Conservation (phyloP, 2,113 vertebrate genomes). For the Plecotus auritus region DNA sequence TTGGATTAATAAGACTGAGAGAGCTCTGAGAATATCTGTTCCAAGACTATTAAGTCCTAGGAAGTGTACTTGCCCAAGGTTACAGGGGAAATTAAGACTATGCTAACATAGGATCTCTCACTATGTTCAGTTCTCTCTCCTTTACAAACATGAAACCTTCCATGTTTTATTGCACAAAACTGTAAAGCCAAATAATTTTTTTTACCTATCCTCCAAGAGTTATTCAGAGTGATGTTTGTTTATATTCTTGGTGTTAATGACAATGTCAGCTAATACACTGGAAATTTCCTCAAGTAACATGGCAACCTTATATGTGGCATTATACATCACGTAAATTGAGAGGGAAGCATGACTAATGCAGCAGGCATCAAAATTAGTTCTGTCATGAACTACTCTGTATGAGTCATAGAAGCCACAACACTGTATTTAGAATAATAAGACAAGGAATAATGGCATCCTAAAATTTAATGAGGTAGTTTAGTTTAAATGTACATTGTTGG, state of each 20-base stretch:
- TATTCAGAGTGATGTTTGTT: conserved; percentile 32
- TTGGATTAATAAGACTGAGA: neutral
- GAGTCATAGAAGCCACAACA: conserved; percentile 67
- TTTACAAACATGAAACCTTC: neutral
- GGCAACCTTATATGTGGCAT: conserved; percentile 14
- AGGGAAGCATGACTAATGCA: conserved; percentile 69
- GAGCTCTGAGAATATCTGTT: neutral
- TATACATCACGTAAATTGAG: conserved; percentile 47
- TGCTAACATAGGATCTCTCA: neutral
- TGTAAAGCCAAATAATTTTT: neutral
- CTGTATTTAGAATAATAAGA: conserved; percentile 73
- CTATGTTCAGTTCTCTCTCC: neutral
- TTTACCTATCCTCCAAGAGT: conserved; percentile 29
- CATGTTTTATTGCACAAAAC: neutral
- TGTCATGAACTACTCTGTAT: conserved; percentile 47
- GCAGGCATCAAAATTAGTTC: conserved; percentile 65
- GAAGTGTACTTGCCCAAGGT: neutral
- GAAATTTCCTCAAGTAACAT: conserved; percentile 49
- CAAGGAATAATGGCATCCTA: conserved; percentile 70
- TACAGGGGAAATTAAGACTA: neutral
- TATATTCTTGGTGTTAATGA: conserved; percentile 62
- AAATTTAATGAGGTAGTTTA: conserved; percentile 78
- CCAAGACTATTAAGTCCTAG: neutral
- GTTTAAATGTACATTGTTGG: conserved; percentile 66
- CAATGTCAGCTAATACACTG: conserved; percentile 33